Evolutionary conservation across 2,888 invertebrate species (phyloP), one percentile per base, ranked within the genome.

Genomic region (Odontocolon sp.): DNA sequence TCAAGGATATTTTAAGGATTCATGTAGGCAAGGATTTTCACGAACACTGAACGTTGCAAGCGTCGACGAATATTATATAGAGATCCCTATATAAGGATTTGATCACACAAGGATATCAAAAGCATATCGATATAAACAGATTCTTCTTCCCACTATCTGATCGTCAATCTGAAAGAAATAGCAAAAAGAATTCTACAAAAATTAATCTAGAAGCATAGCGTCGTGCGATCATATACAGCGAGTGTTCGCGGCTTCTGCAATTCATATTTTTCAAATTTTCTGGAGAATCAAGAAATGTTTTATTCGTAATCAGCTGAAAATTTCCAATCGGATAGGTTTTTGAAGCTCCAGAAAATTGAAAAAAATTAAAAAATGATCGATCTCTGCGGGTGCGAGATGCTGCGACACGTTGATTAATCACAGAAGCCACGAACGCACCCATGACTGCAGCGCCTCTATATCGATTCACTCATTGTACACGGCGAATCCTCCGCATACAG

Each of bases 21-120:
- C 14, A 6, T 26, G 11, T 26, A 5, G 54, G 9, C n/a, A 8
- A 56, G 54, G 42, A 21, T 42, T 47, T 59, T 54, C 47, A 77
- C 61, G 33, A 67, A 74, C 74, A 74, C 47, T 47, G 68, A 74
- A 74, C 72, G 59, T 52, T 45, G 50, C 61, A 50, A 74, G 68
- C 68, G 38, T 63, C 28, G 14, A 40, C n/a, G 54, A 61, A 31
- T 14, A 23, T 4, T 61, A 38, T 16, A 14, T 38, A 47, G 38
- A 38, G 21, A 18, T 52, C 38, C 14, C 52, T 33, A 64, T 16
- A 50, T n/a, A n/a, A n/a, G n/a, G n/a, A n/a, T n/a, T n/a, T n/a
- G n/a, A 36, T 45, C 64, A 38, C 56, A 36, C 38, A 42, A 54
- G 26, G 59, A 67, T 67, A 66, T 61, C 45, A n/a, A 76, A 76